Base-by-base conservation (phyloP, 2,888 invertebrate species). In the Yponomeuta malinellus region DNA sequence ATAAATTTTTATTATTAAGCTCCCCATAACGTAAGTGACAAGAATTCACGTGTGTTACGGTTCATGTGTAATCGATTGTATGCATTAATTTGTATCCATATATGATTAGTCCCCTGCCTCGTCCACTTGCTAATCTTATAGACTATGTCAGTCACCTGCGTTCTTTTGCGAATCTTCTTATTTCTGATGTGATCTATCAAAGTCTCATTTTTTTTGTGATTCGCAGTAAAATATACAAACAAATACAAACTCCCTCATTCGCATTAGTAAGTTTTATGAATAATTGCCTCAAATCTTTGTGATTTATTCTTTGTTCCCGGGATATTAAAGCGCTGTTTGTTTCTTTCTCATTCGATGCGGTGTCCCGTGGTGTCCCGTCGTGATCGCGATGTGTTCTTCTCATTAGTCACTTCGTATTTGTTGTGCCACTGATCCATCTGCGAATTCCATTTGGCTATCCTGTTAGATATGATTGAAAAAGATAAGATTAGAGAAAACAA, bases 241-340 rank as follows among this genome's bases (percentile, higher is more conserved):
- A 15, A 59, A 59, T 8, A 15, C 1, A 59, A 15, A 12, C 52
- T 59, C 12, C 52, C 52, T 59, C 52, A 59, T 12, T 59, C 3
- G 0, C 15, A 59, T 59, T 59, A 59, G 52, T 59, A 10, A 29
- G 29, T 77, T 76, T 77, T 78, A 75, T 81, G 81, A 84, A 77
- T 79, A 79, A 80, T 81, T 77, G 74, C 75, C 71, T 73, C 71
- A 69, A 63, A 43, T 52, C 66, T 70, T 72, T 71, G 73, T 78
- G 79, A 81, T 80, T 81, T 79, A 79, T 82, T 74, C 71, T 73
- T 70, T 77, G 69, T 69, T 63, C 48, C 52, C 48, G 12, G 52
- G 48, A 29, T 48, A 23, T n/a, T 67, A 37, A 43, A 9, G 29
- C 52, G 31, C 31, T 68, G 68, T 68, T 68, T 68, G 68, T 68